These are phyloP conservation scores for Eurois occulta DNA, from an alignment of 2,888 invertebrate genomes.

Conservation along the genomic window DNA sequence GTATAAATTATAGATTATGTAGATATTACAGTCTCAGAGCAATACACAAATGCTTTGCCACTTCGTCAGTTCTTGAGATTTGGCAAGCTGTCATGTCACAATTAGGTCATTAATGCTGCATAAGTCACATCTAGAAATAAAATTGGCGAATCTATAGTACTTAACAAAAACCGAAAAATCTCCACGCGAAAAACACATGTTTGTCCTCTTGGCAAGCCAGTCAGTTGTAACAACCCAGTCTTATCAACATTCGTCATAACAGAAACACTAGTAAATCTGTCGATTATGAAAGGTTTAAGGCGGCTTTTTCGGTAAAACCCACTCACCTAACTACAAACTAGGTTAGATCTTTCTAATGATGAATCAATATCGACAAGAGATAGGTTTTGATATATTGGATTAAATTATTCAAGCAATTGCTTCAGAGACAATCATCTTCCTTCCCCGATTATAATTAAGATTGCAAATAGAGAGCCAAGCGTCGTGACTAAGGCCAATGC, in stretches of 20 bases:
- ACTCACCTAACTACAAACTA: neutral
- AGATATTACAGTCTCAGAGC: conserved; percentile 2
- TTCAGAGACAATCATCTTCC: neutral
- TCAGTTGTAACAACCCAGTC: neutral
- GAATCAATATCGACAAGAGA: neutral
- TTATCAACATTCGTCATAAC: neutral
- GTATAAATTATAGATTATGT: neutral
- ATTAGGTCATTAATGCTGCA: conserved; percentile 33
- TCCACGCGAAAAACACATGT: neutral
- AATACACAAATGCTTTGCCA: conserved; percentile 9
- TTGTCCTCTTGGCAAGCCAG: conserved; percentile 16
- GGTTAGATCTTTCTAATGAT: conserved; percentile 8
- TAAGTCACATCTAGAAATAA: conserved; percentile 52
- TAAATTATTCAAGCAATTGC: neutral
- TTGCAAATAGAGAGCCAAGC: conserved; percentile 15
- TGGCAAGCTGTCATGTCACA: conserved; percentile 48
- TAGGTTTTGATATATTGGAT: neutral
- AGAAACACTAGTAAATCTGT: neutral
- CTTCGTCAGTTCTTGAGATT: conserved; percentile 31
- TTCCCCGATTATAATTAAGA: neutral
- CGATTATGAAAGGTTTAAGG: neutral
- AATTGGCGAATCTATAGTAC: conserved; percentile 27
- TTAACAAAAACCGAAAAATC: conserved; percentile 12
- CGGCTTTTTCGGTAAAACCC: neutral
- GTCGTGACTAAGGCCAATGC: neutral